A percentile compares a stretch with the other conserved stretches of the same genome.
These are phyloP conservation scores for Temnothorax longispinosus DNA, from an alignment of 1,140 invertebrate species.

Conservation along the genomic window DNA sequence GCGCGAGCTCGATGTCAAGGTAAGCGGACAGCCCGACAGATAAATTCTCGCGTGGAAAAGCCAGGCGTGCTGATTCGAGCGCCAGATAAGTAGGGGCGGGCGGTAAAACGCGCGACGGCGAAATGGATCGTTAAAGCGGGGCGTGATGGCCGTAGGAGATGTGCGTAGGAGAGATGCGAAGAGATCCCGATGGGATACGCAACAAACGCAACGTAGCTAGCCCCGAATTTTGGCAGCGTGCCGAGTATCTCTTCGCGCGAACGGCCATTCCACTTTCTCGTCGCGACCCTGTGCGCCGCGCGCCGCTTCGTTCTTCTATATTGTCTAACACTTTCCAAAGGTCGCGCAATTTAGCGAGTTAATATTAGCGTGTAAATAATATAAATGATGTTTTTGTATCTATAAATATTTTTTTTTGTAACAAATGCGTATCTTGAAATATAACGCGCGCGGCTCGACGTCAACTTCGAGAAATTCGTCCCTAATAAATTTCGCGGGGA, in stretches of 20 bases:
- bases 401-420: neutral
- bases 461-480: neutral
- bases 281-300: neutral
- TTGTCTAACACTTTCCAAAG: neutral
- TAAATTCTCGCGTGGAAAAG: constrained; percentile 49
- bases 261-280: neutral
- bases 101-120: neutral
- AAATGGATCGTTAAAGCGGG: constrained; percentile 42
- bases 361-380: neutral
- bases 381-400: neutral
- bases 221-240: constrained; percentile 2
- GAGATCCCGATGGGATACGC: constrained; percentile 17
- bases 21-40: constrained; percentile 80
- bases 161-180: constrained; percentile 12
- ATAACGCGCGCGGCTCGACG: neutral
- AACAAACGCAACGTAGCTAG: neutral
- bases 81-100: neutral
- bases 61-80: constrained; percentile 11
- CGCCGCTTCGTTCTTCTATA: neutral
- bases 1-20: constrained; percentile 92
- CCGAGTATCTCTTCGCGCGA: neutral
- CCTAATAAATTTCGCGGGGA: neutral
- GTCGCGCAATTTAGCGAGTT: neutral
- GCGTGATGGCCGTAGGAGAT: constrained; percentile 7
- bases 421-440: neutral